These are phyloP conservation scores for Melanaphis sacchari DNA, from an alignment of 1,140 invertebrate species.

Conservation along the genomic window DNA sequence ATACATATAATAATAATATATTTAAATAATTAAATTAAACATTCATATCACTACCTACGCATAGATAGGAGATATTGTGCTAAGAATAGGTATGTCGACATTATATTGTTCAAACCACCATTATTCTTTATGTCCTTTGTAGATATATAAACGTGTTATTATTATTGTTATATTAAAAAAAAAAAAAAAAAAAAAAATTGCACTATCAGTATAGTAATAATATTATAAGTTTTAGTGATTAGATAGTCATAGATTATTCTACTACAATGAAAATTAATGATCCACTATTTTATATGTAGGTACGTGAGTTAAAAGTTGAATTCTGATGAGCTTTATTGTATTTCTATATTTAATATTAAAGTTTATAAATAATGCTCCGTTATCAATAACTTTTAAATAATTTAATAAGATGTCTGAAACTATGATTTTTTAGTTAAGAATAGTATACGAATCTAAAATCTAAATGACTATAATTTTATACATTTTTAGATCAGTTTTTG, in stretches of 20 bases:
- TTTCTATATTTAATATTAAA: neutral
- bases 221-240: neutral
- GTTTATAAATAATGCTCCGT: neutral
- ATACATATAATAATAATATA: neutral
- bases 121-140: constrained; percentile 28
- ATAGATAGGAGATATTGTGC: neutral
- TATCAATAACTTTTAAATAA: neutral
- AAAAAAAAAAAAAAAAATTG: too few relatives aligned
- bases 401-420: neutral
- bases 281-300: neutral
- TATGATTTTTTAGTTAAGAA: neutral
- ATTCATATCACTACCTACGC: neutral
- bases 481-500: neutral
- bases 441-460: neutral
- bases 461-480: neutral
- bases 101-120: constrained; percentile 6
- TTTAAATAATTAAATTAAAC: neutral
- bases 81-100: neutral
- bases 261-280: neutral
- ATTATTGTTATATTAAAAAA: constrained; percentile 34
- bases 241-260: neutral
- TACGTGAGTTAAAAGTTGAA: neutral
- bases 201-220: neutral
- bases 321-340: neutral
- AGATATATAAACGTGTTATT: constrained; percentile 6